Evolutionary conservation across 1,140 invertebrate genomes (phyloP).

Genomic region (Eueides isabella): DNA sequence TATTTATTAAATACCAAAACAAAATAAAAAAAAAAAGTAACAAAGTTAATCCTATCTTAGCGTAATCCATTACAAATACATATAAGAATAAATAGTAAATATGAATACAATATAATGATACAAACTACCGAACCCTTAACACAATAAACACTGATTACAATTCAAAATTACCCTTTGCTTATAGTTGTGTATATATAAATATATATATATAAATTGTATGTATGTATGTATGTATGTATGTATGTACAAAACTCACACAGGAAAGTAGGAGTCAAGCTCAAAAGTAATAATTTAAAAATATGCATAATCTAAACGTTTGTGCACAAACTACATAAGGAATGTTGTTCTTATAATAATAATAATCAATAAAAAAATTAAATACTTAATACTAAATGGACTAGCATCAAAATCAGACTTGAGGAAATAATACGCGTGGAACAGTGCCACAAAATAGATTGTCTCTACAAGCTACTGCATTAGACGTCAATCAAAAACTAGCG

Average conservation of each 20-base stretch:
- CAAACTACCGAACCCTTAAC: conserved; percentile 38
- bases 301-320: conserved; percentile 48
- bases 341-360: conserved; percentile 15
- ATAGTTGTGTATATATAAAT: conserved; percentile 49
- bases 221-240: background rate
- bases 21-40: background rate
- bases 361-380: conserved; percentile 23
- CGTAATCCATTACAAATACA: background rate
- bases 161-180: conserved; percentile 59
- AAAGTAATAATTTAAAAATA: conserved; percentile 27
- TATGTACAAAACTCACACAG: conserved; percentile 9
- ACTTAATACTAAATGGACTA: conserved; percentile 62
- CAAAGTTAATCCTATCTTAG: background rate
- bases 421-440: conserved; percentile 31
- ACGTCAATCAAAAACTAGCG: background rate
- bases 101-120: conserved; percentile 29
- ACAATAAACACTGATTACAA: conserved; percentile 55
- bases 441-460: conserved; percentile 28
- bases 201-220: background rate
- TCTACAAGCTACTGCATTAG: background rate
- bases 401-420: conserved; percentile 68
- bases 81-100: background rate
- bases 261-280: conserved; percentile 10
- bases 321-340: conserved; percentile 52
- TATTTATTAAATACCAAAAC: background rate